Base-by-base conservation (phyloP, 1,140 invertebrate genomes). In the Parasteatoda tepidariorum region DNA sequence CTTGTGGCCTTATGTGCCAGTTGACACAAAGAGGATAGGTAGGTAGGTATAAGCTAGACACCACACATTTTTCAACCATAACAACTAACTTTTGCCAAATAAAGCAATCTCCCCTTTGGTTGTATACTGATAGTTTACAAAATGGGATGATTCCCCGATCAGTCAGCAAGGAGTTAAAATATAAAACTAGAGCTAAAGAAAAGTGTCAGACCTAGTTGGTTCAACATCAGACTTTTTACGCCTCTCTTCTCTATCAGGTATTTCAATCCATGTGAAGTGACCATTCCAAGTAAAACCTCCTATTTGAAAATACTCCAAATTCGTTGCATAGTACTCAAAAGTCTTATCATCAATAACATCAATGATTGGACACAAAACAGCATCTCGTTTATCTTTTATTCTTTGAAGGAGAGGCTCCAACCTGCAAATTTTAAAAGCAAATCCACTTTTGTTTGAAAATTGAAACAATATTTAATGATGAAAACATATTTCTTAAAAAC, bases 201-300 rank as follows among this genome's bases (percentile, higher is more conserved):
- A n/a, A n/a, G n/a, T n/a, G n/a, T n/a, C 15, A 62, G 13, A 90
- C 90, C 89, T 88, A 71, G 91, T 91, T 11, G 90, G 89, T 68
- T 87, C 88, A 55, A 89, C 87, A 18, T 85, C 76, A 48, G 87
- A 90, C 41, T 87, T 89, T 83, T 93, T 91, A 1, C 93, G 89
- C 74, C 92, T 89, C 85, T 92, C 90, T 87, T 96, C 94, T 30
- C 92, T 89, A 48, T 93, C 90, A 33, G 94, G 93, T 59, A 97
- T 92, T 84, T 95, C 92, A 86, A 96, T 93, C 95, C 96, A 96
- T 4, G 93, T 94, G 88, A 98, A 97, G 89, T 97, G 95, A 0
- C 96, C 95, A 76, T 92, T 93, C 94, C 96, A 97, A 3, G 94
- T 95, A 87, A 97, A 97, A 18, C 95, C 95, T 18, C 96, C 95